Evolutionary conservation across 2,113 vertebrate species (phyloP), one percentile per base, ranked within the genome.

Genomic region (Anhinga rufa): DNA sequence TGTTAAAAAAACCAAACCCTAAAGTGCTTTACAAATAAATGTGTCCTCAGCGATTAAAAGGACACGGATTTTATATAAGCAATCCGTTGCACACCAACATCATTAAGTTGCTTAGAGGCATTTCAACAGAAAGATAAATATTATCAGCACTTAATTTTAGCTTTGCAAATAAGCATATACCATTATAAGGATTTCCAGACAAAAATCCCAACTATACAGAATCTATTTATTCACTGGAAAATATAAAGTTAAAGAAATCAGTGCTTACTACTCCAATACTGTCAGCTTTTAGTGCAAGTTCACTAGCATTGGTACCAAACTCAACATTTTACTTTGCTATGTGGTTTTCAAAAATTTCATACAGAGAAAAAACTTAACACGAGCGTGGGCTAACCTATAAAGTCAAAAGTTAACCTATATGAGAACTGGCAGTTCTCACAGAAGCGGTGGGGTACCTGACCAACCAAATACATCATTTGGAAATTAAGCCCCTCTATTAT

Each of bases 121-220:
- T 92, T 91, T 87, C 65, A 95, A 93, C 81, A 95, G 38, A 95
- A 95, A 88, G 72, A 91, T 93, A 93, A 97, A 97, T 86, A 95
- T 96, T 85, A 95, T 92, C 92, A 88, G 46, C 81, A 90, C 34
- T 87, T 91, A 31, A 82, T 82, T 88, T 86, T 54, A 90, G 88
- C 83, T 95, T 96, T 52, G 28, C 44, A 88, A 93, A 81, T 76
- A 96, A 92, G 88, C 79, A 87, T 61, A 71, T 55, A 36, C 16
- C 8, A 66, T 70, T 81, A 75, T 51, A 84, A 79, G 62, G 52
- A 88, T 60, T 91, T 95, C 61, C 88, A 92, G 66, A 79, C 32
- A 91, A 93, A 95, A 92, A 84, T 87, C 61, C 64, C 38, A 82
- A 54, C 62, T 54, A 9, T 69, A 69, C 9, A 85, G 66, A 94